Evolutionary conservation across 2,888 invertebrate species (phyloP).

Genomic region (Stegophylla sp.): DNA sequence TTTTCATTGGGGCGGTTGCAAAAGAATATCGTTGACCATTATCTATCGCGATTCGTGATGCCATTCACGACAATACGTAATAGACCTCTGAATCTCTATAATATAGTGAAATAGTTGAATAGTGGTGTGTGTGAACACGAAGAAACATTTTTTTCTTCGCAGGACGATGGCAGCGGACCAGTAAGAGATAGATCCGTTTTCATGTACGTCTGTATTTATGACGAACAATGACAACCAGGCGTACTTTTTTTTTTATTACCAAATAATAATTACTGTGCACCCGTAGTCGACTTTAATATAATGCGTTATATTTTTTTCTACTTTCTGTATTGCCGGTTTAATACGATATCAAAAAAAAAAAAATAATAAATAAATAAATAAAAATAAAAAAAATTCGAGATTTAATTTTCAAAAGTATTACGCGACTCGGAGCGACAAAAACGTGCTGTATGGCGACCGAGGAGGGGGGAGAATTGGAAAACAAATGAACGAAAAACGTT

Average conservation of each 20-base stretch:
- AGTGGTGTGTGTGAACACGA: neutral
- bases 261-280: conserved; percentile 14
- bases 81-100: too few relatives aligned
- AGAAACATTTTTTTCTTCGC: neutral
- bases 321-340: neutral
- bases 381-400: neutral
- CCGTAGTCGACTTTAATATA: neutral
- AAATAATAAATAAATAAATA: neutral
- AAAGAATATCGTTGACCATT: too few relatives aligned
- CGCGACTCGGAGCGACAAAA: neutral
- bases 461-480: neutral
- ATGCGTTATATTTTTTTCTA: neutral
- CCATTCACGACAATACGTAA: too few relatives aligned
- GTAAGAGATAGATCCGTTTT: too few relatives aligned
- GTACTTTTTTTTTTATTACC: neutral
- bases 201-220: neutral
- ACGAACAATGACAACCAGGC: neutral
- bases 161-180: too few relatives aligned
- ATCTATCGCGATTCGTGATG: too few relatives aligned
- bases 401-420: conserved; percentile 32
- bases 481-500: conserved; percentile 32
- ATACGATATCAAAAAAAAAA: neutral
- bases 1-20: too few relatives aligned
- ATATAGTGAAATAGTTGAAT: too few relatives aligned
- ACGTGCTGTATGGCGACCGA: neutral